These are phyloP conservation scores for Luperina testacea DNA, from an alignment of 2,888 invertebrate genomes.

Conservation along the genomic window DNA sequence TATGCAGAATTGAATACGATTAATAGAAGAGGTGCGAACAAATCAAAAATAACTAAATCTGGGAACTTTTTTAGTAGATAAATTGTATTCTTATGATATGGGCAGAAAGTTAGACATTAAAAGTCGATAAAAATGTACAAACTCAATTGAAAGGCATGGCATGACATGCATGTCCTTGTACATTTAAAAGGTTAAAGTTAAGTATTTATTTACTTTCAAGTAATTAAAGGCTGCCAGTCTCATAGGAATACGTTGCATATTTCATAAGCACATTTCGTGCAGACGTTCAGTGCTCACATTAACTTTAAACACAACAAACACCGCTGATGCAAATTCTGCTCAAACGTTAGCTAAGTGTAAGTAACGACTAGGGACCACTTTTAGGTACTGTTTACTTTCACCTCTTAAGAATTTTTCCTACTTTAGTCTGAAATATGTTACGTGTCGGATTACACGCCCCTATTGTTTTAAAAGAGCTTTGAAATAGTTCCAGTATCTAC, in stretches of 20 bases:
- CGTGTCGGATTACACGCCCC: slow-evolving; percentile 22
- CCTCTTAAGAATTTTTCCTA: slow-evolving; percentile 43
- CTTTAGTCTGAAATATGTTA: slow-evolving; percentile 30
- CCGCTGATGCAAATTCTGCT: slow-evolving; percentile 74
- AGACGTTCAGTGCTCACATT: slow-evolving; percentile 62
- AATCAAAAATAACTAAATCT: neutral
- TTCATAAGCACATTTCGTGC: slow-evolving; percentile 74
- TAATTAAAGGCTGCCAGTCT: slow-evolving; percentile 62
- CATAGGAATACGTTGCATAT: slow-evolving; percentile 74
- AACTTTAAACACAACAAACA: slow-evolving; percentile 75
- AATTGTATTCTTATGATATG: neutral
- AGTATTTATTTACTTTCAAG: slow-evolving; percentile 44
- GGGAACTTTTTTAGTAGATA: neutral
- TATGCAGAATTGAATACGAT: neutral
- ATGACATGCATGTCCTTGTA: neutral
- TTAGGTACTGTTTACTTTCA: slow-evolving; percentile 63
- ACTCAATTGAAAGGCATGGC: neutral
- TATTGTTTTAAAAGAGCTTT: slow-evolving; percentile 20
- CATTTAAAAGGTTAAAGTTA: neutral
- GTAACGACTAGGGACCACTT: slow-evolving; percentile 67
- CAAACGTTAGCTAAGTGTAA: slow-evolving; percentile 75
- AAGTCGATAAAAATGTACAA: neutral
- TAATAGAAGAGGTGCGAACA: neutral
- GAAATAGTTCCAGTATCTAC: neutral
- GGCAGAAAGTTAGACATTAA: neutral